Conservation (phyloP, 2,113 vertebrate species). For the Aythya baeri region DNA sequence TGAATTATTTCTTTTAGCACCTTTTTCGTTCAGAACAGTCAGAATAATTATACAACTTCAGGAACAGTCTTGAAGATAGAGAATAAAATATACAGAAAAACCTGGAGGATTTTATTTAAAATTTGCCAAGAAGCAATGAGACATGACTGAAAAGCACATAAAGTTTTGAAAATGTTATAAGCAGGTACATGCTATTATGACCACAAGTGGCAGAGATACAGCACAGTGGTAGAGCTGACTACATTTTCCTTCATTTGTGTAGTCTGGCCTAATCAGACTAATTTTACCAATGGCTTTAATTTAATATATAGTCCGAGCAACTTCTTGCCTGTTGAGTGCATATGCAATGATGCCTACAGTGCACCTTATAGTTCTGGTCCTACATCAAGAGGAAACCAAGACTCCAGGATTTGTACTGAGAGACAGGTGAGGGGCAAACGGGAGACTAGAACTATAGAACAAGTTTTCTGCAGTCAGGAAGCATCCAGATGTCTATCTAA, state of each 20-base stretch:
- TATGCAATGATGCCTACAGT: accelerated
- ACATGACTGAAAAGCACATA: background rate
- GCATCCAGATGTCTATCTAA: background rate
- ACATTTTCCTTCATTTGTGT: background rate
- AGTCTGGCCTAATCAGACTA: background rate
- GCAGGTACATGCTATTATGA: background rate
- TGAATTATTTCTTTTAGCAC: background rate
- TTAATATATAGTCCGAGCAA: background rate
- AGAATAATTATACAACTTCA: background rate
- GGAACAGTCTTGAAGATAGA: background rate
- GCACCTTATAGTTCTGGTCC: background rate
- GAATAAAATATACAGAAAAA: background rate
- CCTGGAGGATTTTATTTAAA: background rate
- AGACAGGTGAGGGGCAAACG: background rate
- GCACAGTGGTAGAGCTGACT: background rate
- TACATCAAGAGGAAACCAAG: background rate
- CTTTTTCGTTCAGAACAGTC: background rate
- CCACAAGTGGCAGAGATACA: background rate
- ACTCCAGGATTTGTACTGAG: background rate
- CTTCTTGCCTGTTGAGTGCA: background rate
- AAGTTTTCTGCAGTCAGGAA: background rate
- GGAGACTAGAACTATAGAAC: background rate
- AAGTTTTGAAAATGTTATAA: background rate
- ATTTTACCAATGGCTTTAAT: background rate
- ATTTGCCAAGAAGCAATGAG: background rate